Evolutionary conservation across 2,797 vertebrate species (phyloP), one percentile per base, ranked within the genome.

Genomic region (Dendrocincla fuliginosa): DNA sequence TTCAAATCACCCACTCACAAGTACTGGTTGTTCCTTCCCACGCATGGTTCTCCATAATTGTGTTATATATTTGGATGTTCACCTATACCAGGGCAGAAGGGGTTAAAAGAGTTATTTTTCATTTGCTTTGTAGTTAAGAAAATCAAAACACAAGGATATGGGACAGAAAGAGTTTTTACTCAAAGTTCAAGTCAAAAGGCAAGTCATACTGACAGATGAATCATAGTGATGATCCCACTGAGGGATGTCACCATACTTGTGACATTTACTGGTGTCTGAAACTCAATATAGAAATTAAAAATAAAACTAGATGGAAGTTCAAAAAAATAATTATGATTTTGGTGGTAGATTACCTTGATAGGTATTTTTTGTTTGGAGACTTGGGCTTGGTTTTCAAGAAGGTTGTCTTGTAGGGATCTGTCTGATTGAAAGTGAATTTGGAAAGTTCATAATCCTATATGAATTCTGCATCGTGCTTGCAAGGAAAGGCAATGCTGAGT

Each of bases 31-130:
- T 81, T 87, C 59, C 35, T 84, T 82, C 61, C 70, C 37, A 53
- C 28, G 6, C 2, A 1, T 33, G 13, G 1, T 16, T 86, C 39
- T 64, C 67, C 27, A 14, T 4, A 12, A 18, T 3, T n/a, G 33
- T 2, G 0, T 27, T 50, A 33, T 19, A 12, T 5, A 1, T 71
- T 57, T 60, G 46, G 33, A 16, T 2, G 0, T 17, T 70, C 47
- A 80, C 41, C 41, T 77, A 9, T 11, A 53, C 16, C 37, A 25
- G 4, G 25, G n/a, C 14, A 80, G 63, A 73, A 69, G 7, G 13
- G 9, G 7, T 24, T 52, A 35, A 75, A 80, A 52, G 27, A 37
- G 5, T 74, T 47, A 7, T 33, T 47, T 71, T 60, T 30, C 28
- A 74, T 92, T 74, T 71, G 5, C 19, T 93, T 59, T 8, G 1